Conservation (phyloP, 2,888 invertebrate genomes). For the Hymenopus coronatus region DNA sequence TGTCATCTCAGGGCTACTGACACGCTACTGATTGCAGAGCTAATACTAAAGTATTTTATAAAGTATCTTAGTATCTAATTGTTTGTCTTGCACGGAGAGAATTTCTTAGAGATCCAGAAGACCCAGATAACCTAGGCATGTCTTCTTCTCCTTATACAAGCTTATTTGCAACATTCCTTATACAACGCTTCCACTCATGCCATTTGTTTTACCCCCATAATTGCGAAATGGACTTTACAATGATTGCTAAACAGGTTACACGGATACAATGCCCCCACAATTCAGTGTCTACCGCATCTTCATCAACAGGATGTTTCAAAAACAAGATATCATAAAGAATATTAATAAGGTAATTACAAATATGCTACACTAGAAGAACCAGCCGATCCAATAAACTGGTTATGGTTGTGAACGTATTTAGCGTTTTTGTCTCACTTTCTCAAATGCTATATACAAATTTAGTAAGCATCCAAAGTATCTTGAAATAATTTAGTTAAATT, state of each 20-base stretch:
- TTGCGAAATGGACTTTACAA: neutral
- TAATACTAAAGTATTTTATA: too few relatives aligned
- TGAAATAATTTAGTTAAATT: too few relatives aligned
- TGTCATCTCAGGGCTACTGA: too few relatives aligned
- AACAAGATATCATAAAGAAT: neutral
- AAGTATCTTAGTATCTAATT: too few relatives aligned
- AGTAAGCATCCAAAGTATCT: too few relatives aligned
- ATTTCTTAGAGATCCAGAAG: neutral
- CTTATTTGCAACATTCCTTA: neutral
- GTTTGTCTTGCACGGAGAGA: neutral
- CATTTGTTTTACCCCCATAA: neutral
- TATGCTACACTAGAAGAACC: too few relatives aligned
- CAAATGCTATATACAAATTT: too few relatives aligned
- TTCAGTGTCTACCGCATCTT: neutral
- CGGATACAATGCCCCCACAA: neutral
- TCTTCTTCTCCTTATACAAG: neutral
- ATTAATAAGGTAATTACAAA: too few relatives aligned
- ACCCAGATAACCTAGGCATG: neutral
- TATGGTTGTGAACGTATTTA: too few relatives aligned
- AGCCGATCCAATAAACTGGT: too few relatives aligned
- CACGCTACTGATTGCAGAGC: too few relatives aligned
- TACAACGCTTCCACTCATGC: neutral
- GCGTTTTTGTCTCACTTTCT: too few relatives aligned
- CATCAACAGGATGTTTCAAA: neutral
- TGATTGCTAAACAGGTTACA: neutral